Base-by-base conservation (phyloP, 2,888 invertebrate species). In the Lasioglossum leucozonium region DNA sequence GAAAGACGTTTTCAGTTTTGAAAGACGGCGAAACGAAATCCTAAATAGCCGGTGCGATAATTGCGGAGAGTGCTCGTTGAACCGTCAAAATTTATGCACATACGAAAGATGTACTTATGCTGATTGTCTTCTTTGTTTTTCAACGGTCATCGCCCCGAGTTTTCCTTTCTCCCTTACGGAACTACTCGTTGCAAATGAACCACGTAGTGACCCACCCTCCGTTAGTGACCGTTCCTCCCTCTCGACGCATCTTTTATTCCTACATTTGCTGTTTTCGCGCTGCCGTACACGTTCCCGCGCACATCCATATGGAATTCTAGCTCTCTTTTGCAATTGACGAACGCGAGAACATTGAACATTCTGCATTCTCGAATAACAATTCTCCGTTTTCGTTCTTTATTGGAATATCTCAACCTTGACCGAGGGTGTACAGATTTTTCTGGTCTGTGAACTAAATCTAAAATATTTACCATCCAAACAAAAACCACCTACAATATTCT, bases 171-270 rank as follows among this genome's bases (percentile, higher is more conserved):
- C 51, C 62, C 72, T 77, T 62, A 42, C 72, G 81, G 72, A 76
- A 55, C 69, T 72, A 73, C 87, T 81, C 86, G 82, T 88, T 87
- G 83, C 88, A 82, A 87, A 80, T 67, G 82, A 88, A 72, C 84
- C 81, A 67, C 79, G 84, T 51, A 81, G 65, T 76, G 69, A 67
- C 34, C 69, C 84, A 81, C 84, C 81, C 86, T 76, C 81, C 62
- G 62, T 44, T 72, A 40, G 40, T 74, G 51, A 47, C 79, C 84
- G 62, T 77, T 67, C 72, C 82, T 79, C 79, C 79, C 80, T 76
- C 62, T 82, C 82, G 55, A 77, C 67, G 69, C 77, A 71, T 80
- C 88, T 81, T 81, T 81, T 76, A 58, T 75, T 69, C 77, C 72
- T 30, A n/a, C 69, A 81, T 79, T 51, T 81, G 40, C 83, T n/a